phyloP scores from a whole-genome alignment of 1,140 invertebrate genomes.

The Phortica variegata region DNA sequence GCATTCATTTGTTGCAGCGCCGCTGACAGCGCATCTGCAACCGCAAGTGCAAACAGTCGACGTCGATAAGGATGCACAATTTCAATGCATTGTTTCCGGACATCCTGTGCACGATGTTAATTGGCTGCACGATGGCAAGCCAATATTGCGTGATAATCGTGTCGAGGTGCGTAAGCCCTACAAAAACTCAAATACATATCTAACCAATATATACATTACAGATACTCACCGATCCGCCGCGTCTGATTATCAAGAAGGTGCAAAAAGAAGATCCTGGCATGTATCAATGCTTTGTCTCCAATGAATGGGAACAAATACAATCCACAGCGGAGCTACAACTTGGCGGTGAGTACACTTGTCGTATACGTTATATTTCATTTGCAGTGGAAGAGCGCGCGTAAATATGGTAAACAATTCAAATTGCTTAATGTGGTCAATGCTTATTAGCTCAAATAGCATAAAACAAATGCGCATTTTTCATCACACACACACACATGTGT shows the following conservation, averaged over 20 bases:
- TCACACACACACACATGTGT: conserved; percentile 4
- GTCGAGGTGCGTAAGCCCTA: conserved; percentile 57
- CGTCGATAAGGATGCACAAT: conserved; percentile 75
- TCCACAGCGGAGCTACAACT: conserved; percentile 79
- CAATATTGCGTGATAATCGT: conserved; percentile 65
- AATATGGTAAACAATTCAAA: conserved; percentile 8
- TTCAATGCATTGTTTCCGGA: conserved; percentile 84
- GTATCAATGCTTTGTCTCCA: conserved; percentile 87
- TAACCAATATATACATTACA: not conserved
- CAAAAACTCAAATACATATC: not conserved
- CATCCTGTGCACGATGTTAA: conserved; percentile 77
- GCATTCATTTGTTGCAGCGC: conserved; percentile 58
- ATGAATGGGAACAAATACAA: conserved; percentile 82
- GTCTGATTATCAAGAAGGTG: conserved; percentile 53
- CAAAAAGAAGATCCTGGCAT: conserved; percentile 61
- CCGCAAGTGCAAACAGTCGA: conserved; percentile 77
- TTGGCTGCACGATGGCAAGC: conserved; percentile 82
- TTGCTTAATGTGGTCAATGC: too few relatives aligned
- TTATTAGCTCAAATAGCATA: too few relatives aligned
- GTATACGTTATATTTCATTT: too few relatives aligned
- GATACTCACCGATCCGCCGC: conserved; percentile 52
- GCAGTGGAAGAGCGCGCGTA: too few relatives aligned
- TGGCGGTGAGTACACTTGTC: conserved; percentile 73
- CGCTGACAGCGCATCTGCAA: conserved; percentile 71
- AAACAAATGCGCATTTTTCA: conserved; percentile 31